Conservation (phyloP, 2,888 invertebrate genomes). For the Trissolcus brochymenae region DNA sequence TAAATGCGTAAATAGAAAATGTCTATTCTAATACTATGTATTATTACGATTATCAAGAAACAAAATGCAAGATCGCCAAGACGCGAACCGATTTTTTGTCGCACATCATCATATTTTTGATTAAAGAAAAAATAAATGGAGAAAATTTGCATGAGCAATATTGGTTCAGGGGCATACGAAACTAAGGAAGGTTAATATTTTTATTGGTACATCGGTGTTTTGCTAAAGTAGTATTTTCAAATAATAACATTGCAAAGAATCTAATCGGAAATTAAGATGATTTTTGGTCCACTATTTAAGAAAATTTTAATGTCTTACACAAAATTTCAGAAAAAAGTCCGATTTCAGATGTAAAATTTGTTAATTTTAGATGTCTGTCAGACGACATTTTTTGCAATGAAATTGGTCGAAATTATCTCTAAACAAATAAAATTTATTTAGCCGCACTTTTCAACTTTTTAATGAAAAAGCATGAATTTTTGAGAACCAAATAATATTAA, state of each 20-base stretch:
- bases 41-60: slow-evolving; percentile 60
- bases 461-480: slow-evolving; percentile 50
- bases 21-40: slow-evolving; percentile 72
- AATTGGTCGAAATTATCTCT: too few relatives aligned
- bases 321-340: too few relatives aligned
- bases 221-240: not conserved
- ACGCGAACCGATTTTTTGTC: slow-evolving; percentile 59
- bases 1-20: slow-evolving; percentile 69
- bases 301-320: too few relatives aligned
- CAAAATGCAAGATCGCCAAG: slow-evolving; percentile 14
- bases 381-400: too few relatives aligned
- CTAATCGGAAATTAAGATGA: too few relatives aligned
- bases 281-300: too few relatives aligned
- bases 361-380: too few relatives aligned
- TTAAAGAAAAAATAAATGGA: slow-evolving; percentile 57
- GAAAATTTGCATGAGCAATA: slow-evolving; percentile 14
- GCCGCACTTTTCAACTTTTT: slow-evolving; percentile 22
- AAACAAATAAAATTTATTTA: slow-evolving; percentile 5
- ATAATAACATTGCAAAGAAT: too few relatives aligned
- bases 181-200: too few relatives aligned
- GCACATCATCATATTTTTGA: slow-evolving; percentile 72
- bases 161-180: too few relatives aligned
- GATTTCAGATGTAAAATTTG: too few relatives aligned
- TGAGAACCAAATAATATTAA: not conserved
- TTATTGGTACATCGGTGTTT: not conserved